These are phyloP conservation scores for Limonius californicus DNA, from an alignment of 1,140 invertebrate genomes.

Conservation along the genomic window DNA sequence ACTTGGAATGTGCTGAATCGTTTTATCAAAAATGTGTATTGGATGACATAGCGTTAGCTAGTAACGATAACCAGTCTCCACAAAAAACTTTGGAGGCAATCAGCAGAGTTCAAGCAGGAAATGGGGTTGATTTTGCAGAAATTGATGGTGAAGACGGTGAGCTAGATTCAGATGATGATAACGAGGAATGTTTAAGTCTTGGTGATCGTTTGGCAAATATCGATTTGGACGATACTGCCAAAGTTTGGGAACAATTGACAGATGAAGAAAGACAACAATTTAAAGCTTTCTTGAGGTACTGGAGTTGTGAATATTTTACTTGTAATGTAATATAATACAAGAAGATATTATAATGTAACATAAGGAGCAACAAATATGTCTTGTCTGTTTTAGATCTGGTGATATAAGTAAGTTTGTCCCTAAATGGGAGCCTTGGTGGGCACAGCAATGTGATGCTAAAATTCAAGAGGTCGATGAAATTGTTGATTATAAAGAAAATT, in stretches of 20 bases:
- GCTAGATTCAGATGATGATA: slow-evolving; percentile 41
- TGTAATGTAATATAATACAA: too few species aligned
- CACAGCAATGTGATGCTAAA: slow-evolving; percentile 15
- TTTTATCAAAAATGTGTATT: slow-evolving; percentile 83
- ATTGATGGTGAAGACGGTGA: slow-evolving; percentile 14
- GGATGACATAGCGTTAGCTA: slow-evolving; percentile 61
- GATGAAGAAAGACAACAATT: slow-evolving; percentile 58
- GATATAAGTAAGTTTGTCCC: slow-evolving; percentile 55
- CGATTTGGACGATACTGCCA: slow-evolving; percentile 58
- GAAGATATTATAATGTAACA: too few species aligned
- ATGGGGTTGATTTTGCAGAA: slow-evolving; percentile 27
- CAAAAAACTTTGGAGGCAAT: slow-evolving; percentile 71
- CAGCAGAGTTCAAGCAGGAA: slow-evolving; percentile 57
- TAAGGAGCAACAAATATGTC: too few species aligned
- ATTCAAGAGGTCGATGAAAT: slow-evolving; percentile 30
- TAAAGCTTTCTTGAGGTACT: slow-evolving; percentile 52
- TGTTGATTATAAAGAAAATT: slow-evolving; percentile 37
- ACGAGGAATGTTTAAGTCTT: slow-evolving; percentile 45
- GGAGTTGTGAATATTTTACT: too few species aligned
- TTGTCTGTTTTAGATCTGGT: slow-evolving; percentile 43
- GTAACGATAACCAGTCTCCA: slow-evolving; percentile 52
- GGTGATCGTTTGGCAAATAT: slow-evolving; percentile 52
- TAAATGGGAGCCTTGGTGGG: slow-evolving; percentile 52
- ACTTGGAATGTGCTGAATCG: slow-evolving; percentile 77
- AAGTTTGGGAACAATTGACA: slow-evolving; percentile 58